Base-by-base conservation (phyloP, 2,888 invertebrate genomes). In the Scaptomyza reducta region DNA sequence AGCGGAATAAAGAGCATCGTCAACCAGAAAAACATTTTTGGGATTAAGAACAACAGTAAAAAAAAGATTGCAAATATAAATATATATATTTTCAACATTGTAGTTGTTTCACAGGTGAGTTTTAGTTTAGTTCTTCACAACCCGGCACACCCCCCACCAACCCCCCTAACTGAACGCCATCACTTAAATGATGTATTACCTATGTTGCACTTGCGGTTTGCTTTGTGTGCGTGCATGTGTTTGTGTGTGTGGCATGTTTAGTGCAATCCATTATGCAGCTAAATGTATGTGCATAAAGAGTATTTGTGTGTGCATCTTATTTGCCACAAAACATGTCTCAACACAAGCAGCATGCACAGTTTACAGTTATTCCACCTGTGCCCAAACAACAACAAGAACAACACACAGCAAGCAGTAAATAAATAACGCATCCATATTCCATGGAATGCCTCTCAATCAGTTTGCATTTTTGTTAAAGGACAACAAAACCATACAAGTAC, bases 221-320 rank as follows among this genome's bases (percentile, higher is more conserved):
- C 62, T 63, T 31, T 45, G 33, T 67, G 13, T 50, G 25, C 9
- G 22, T 57, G 41, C 54, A 22, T 40, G 38, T 51, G 66, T 51
- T 40, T 67, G 42, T 74, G 69, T 79, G 66, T 83, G 83, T 65
- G 88, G 85, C 85, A 87, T 81, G 88, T 85, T 85, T 84, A 85
- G 84, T 85, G 84, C 88, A 84, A 84, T 84, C 85, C 84, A 84
- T 88, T 88, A 88, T 86, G 83, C 78, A 83, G 74, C 79, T 87
- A 83, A 67, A 82, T 82, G 58, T 74, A 47, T 57, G 35, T 74
- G 22, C 38, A 6, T 27, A 7, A 40, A 29, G 45, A 42, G 58
- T 18, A 18, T 45, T n/a, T 54, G 64, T 16, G 22, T 27, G 38
- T 42, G 55, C 38, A 44, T 18, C 40, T 53, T 70, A 38, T 25